Evolutionary conservation across 2,113 vertebrate genomes (phyloP).

Genomic region (Numida meleagris): DNA sequence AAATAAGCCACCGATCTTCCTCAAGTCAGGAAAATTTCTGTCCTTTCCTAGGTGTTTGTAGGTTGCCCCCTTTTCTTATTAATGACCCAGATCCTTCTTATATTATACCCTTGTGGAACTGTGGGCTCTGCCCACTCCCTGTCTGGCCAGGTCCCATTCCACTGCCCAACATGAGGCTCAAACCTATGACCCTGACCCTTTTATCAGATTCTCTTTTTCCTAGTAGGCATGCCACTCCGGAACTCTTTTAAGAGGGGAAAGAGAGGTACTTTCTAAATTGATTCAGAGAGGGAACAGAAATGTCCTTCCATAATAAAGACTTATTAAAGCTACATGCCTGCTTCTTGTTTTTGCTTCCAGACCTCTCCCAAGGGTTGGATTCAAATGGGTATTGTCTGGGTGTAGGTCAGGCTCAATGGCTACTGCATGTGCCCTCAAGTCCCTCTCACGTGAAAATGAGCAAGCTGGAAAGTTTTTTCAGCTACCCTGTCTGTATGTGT

Average conservation of each 20-base stretch:
- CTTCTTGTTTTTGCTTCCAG: slow-evolving; percentile 57
- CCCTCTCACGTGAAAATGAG: slow-evolving; percentile 6
- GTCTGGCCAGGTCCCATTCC: too few species aligned
- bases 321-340: neutral
- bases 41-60: neutral
- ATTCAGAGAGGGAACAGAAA: neutral
- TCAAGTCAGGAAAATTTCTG: neutral
- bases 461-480: slow-evolving; percentile 42
- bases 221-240: neutral
- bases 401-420: slow-evolving; percentile 65
- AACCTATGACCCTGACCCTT: too few species aligned
- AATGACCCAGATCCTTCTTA: neutral
- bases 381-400: slow-evolving; percentile 46
- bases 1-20: neutral
- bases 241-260: neutral
- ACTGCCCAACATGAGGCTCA: too few species aligned
- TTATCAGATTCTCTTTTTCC: neutral
- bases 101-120: neutral
- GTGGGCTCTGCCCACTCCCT: too few species aligned
- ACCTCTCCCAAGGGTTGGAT: slow-evolving; percentile 56
- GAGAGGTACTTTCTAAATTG: neutral
- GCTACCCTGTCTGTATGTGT: slow-evolving; percentile 17
- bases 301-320: neutral
- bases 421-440: slow-evolving; percentile 37
- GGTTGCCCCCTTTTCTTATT: neutral